Evolutionary conservation across 2,888 invertebrate genomes (phyloP), one percentile per base, ranked within the genome.

Genomic region (Ormyrus labotus): DNA sequence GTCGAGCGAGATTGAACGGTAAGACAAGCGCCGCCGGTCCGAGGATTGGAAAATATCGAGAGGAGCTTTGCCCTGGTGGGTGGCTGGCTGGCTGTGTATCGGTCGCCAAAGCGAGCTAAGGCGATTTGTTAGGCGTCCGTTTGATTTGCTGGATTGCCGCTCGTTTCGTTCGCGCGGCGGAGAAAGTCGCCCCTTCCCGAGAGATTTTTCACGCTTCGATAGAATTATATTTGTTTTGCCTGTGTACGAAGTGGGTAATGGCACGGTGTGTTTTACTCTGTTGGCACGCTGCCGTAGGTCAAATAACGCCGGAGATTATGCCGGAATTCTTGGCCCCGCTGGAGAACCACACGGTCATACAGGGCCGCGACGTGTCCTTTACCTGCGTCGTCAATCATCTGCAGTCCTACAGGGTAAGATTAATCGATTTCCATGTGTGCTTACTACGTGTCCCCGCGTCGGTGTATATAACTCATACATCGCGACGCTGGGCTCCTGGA

Each of bases 341-440:
- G 89, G 95, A 96, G 89, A 97, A 97, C 91, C 94, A 96, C 89
- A 97, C 97, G 48, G 96, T 96, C 79, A 95, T 96, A 72, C 96
- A 96, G 91, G 97, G 97, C 71, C 93, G 97, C 72, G 97, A 97
- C 89, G 95, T 97, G 76, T 95, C 94, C 88, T 97, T 97, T 91
- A 97, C 96, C 63, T 97, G 97, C 90, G 95, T 96, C 85, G 97
- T 97, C 88, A 96, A 97, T 91, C 96, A 97, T 91, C 94, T 97
- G 84, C 96, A 96, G 84, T 93, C 94, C 87, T 96, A 96, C 91
- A 95, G 96, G 94, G 97, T 97, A 92, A 93, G 77, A 76, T 79
- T 70, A 77, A 77, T 78, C 69, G 79, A 64, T 50, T 50, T 61
- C 13, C 45, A 10, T 9, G 55, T n/a, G 45, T 57, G 47, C 7